phyloP scores from a whole-genome alignment of 2,797 vertebrate species.

The Hipposideros larvatus region DNA sequence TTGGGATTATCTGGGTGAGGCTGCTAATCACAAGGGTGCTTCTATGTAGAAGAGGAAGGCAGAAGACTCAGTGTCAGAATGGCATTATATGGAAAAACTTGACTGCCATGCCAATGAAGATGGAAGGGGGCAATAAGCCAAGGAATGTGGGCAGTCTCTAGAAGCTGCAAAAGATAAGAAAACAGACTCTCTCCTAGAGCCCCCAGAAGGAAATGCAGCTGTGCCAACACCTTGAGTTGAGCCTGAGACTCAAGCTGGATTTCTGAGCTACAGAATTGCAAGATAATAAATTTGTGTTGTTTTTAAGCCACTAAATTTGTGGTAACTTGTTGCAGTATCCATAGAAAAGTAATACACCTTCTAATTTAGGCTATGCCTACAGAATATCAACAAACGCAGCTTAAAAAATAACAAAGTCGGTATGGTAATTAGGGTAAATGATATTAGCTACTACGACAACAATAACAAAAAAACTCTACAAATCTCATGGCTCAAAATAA shows the following conservation, averaged over 20 bases:
- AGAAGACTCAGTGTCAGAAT: not conserved
- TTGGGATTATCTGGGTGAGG: not conserved
- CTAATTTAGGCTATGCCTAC: not conserved
- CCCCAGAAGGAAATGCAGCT: not conserved
- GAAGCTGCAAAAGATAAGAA: not conserved
- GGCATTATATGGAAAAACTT: not conserved
- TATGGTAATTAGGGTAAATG: not conserved
- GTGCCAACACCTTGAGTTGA: not conserved
- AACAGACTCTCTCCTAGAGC: not conserved
- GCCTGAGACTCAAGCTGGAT: not conserved
- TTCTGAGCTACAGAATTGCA: not conserved
- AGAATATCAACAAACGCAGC: not conserved
- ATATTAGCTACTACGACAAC: not conserved
- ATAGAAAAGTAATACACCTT: not conserved
- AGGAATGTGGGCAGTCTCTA: not conserved
- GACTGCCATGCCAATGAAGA: not conserved
- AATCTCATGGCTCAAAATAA: conserved; percentile 11
- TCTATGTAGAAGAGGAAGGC: not conserved
- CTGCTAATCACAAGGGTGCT: not conserved
- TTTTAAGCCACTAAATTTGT: not conserved
- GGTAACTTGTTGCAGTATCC: not conserved
- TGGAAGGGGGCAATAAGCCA: not conserved
- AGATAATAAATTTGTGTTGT: not conserved
- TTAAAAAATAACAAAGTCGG: not conserved
- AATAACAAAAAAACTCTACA: not conserved